Evolutionary conservation across 2,888 invertebrate genomes (phyloP).

Genomic region (Lepidocyrtinus sp.): DNA sequence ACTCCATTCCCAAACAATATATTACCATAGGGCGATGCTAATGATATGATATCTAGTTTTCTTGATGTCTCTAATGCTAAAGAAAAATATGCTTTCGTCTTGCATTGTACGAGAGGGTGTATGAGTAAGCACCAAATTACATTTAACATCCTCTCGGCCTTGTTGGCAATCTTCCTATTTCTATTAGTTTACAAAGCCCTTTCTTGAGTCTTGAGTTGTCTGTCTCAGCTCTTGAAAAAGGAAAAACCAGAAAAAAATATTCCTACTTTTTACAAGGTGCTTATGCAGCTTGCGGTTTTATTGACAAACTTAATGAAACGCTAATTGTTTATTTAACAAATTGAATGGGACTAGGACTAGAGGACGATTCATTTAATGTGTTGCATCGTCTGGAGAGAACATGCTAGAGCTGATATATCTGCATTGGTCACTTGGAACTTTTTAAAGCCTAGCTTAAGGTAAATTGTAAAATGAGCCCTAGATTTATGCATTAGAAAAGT

Average conservation of each 20-base stretch:
- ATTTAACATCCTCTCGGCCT: too few relatives aligned
- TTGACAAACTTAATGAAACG: conserved; percentile 42
- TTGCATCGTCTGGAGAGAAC: too few relatives aligned
- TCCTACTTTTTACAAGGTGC: background rate
- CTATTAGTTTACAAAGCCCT: background rate
- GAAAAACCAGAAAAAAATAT: background rate
- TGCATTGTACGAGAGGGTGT: too few relatives aligned
- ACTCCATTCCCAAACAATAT: background rate
- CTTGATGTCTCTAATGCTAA: background rate
- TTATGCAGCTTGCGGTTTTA: background rate
- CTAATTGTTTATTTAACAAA: conserved; percentile 50
- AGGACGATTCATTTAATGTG: too few relatives aligned
- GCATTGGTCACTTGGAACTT: too few relatives aligned
- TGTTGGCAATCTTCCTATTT: conserved; percentile 36
- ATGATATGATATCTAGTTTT: background rate
- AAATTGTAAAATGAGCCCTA: too few relatives aligned
- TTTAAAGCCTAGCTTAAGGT: too few relatives aligned
- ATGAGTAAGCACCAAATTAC: background rate
- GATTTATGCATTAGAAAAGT: too few relatives aligned
- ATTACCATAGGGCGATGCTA: conserved; percentile 3
- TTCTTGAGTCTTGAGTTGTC: conserved; percentile 15
- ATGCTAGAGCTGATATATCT: too few relatives aligned
- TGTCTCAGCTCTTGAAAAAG: background rate
- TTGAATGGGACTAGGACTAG: conserved; percentile 41
- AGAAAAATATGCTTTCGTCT: background rate